These are phyloP conservation scores for Pelagia noctiluca DNA, from an alignment of 30 jellyfish, hydroid and myxozoan species.

Conservation along the genomic window DNA sequence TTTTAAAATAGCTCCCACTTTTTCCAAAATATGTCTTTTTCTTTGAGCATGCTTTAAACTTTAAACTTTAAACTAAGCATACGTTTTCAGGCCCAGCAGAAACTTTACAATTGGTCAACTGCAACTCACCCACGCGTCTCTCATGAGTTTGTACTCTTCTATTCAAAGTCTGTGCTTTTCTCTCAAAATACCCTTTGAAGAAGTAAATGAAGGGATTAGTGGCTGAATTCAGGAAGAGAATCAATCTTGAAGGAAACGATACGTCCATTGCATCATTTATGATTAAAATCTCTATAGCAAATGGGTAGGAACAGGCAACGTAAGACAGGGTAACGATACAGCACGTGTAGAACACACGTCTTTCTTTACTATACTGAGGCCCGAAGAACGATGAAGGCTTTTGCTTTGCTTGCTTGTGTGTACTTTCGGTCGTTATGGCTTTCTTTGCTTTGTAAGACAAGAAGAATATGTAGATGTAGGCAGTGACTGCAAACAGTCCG, in stretches of 20 bases:
- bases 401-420: background rate
- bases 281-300: slow-evolving; percentile 30
- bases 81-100: too few species aligned
- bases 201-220: slow-evolving; percentile 64
- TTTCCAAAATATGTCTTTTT: too few species aligned
- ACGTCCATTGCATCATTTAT: background rate
- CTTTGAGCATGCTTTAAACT: too few species aligned
- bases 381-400: background rate
- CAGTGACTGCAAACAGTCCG: background rate
- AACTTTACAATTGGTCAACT: too few species aligned
- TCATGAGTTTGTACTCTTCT: too few species aligned
- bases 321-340: slow-evolving; percentile 37
- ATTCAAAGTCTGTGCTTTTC: background rate
- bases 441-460: slow-evolving; percentile 1
- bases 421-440: background rate
- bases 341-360: slow-evolving; percentile 35
- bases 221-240: slow-evolving; percentile 34
- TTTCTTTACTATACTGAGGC: slow-evolving; percentile 19
- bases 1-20: too few species aligned
- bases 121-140: too few species aligned
- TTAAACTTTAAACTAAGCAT: too few species aligned
- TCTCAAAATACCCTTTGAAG: slow-evolving; percentile 22
- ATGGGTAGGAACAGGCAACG: slow-evolving; percentile 60
- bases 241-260: slow-evolving; percentile 13
- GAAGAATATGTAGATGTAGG: background rate